Percentiles rank a stretch among this genome's conserved stretches.
phyloP scores from a whole-genome alignment of 1,140 invertebrate species.

The Lethrus apterus region DNA sequence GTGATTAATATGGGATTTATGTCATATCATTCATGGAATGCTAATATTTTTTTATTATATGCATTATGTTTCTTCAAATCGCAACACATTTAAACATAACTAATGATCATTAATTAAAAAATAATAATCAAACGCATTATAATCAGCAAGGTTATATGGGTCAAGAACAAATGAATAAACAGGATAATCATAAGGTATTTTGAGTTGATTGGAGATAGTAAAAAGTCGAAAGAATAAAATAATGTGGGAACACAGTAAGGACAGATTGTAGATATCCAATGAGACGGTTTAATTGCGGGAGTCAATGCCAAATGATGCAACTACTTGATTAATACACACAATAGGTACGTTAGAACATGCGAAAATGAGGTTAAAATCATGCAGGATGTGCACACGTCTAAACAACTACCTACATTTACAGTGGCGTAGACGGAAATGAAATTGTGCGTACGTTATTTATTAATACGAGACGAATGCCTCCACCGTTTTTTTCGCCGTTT shows the following conservation, averaged over 20 bases:
- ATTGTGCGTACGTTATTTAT: not conserved
- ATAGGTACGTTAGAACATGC: constrained; percentile 22
- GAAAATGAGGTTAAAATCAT: constrained; percentile 19
- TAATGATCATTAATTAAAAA: too few relatives aligned
- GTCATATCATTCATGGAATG: too few relatives aligned
- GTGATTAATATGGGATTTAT: too few relatives aligned
- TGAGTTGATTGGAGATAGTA: too few relatives aligned
- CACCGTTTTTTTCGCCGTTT: constrained; percentile 2
- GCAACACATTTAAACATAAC: too few relatives aligned
- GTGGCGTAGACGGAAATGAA: constrained; percentile 23
- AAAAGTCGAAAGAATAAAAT: constrained; percentile 14
- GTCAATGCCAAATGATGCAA: constrained; percentile 38
- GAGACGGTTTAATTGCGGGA: constrained; percentile 30
- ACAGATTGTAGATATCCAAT: constrained; percentile 26
- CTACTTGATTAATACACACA: constrained; percentile 24
- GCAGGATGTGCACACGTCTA: not conserved
- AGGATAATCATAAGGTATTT: too few relatives aligned
- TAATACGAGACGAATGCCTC: not conserved
- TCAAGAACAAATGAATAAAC: too few relatives aligned
- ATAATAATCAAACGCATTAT: too few relatives aligned
- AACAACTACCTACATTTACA: constrained; percentile 19
- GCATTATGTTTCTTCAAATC: too few relatives aligned
- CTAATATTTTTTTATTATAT: too few relatives aligned
- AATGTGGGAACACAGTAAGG: constrained; percentile 23
- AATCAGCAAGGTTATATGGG: too few relatives aligned